Evolutionary conservation across 2,888 invertebrate species (phyloP).

Genomic region (Portevinia maculata): DNA sequence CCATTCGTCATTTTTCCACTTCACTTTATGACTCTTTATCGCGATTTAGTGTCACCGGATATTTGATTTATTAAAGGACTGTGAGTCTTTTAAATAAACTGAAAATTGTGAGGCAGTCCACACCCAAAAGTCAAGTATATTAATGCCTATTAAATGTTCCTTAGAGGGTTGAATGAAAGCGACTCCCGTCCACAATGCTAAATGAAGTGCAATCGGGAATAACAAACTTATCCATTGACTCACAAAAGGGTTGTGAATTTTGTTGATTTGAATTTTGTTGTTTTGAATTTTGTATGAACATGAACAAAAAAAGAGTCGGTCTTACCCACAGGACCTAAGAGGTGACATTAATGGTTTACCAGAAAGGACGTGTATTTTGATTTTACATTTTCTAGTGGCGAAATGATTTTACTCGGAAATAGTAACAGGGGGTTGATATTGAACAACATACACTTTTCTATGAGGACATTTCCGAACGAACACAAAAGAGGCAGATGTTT

Average conservation of each 20-base stretch:
- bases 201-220: conserved; percentile 47
- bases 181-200: conserved; percentile 1
- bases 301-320: conserved; percentile 18
- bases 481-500: conserved; percentile 67
- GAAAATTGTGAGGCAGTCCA: conserved; percentile 42
- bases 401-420: conserved; percentile 41
- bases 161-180: conserved; percentile 39
- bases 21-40: conserved; percentile 43
- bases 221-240: conserved; percentile 22
- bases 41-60: conserved; percentile 41
- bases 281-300: conserved; percentile 66
- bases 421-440: conserved; percentile 28
- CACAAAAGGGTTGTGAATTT: conserved; percentile 67
- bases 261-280: conserved; percentile 64
- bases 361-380: conserved; percentile 65
- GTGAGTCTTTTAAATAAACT: conserved; percentile 8
- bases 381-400: conserved; percentile 33
- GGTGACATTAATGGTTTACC: conserved; percentile 56
- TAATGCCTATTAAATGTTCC: conserved; percentile 62
- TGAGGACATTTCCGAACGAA: conserved; percentile 26
- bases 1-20: conserved; percentile 57
- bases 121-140: conserved; percentile 65
- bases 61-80: conserved; percentile 55
- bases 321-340: conserved; percentile 33
- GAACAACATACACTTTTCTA: conserved; percentile 26